phyloP scores from a whole-genome alignment of 2,113 vertebrate species.

The Larimichthys crocea region DNA sequence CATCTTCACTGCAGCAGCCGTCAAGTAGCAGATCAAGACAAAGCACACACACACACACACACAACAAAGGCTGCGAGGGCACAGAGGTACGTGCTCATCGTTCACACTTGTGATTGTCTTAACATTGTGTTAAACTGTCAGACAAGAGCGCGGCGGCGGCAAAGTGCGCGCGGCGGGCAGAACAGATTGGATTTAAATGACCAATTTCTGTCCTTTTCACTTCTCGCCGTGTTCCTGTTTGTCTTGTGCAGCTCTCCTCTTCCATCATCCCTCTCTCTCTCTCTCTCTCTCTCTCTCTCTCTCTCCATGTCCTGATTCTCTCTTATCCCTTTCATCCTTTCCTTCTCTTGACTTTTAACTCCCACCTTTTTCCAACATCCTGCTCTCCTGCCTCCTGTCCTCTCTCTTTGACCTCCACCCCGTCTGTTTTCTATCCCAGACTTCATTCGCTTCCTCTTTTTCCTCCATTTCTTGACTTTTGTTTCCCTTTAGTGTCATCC shows the following conservation, averaged over 20 bases:
- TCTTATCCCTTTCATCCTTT: conserved; percentile 39
- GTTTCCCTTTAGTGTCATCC: not conserved
- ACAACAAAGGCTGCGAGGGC: not conserved
- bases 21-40: conserved; percentile 42
- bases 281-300: not conserved
- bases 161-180: not conserved
- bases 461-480: not conserved
- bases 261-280: conserved; percentile 23
- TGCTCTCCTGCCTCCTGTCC: conserved; percentile 27
- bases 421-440: conserved; percentile 46
- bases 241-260: conserved; percentile 2
- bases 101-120: conserved; percentile 40
- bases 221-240: not conserved
- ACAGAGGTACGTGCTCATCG: not conserved
- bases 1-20: conserved; percentile 67
- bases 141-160: not conserved
- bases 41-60: too few species aligned
- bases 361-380: conserved; percentile 9
- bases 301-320: conserved; percentile 1
- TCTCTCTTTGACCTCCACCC: conserved; percentile 24
- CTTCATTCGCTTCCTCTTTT: conserved; percentile 26
- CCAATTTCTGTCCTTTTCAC: conserved; percentile 31
- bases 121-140: not conserved
- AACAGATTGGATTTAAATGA: conserved; percentile 42
- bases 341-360: conserved; percentile 35